phyloP scores from a whole-genome alignment of 2,797 vertebrate species.

The Brachymystax lenok region DNA sequence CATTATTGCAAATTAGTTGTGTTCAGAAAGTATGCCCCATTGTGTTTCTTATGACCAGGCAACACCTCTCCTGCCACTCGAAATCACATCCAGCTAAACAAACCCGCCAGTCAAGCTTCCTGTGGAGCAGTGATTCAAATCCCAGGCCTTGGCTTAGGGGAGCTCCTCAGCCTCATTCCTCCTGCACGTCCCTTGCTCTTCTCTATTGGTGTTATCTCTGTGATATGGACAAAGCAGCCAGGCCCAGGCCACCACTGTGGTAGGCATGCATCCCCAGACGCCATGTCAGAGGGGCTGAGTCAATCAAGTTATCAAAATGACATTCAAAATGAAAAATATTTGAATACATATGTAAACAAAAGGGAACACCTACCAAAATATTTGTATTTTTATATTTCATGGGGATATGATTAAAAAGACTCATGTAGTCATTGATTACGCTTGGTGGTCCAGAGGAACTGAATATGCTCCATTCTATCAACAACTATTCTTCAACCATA shows the following conservation, averaged over 20 bases:
- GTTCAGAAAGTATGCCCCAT: conserved; percentile 78
- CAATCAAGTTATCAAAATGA: background rate
- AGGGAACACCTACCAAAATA: background rate
- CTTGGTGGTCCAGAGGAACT: conserved; percentile 11
- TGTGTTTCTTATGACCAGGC: conserved; percentile 76
- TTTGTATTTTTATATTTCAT: background rate
- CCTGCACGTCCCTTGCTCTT: conserved; percentile 70
- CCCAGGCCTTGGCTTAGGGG: conserved; percentile 77
- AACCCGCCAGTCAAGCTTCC: conserved; percentile 75
- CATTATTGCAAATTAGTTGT: conserved; percentile 80
- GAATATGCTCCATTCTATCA: conserved; percentile 35
- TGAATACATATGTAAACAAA: background rate
- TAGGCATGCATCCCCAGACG: conserved; percentile 7
- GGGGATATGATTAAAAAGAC: background rate
- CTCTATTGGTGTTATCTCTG: conserved; percentile 32
- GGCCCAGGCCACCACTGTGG: background rate
- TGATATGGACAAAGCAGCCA: conserved; percentile 51
- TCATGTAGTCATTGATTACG: background rate
- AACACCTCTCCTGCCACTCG: conserved; percentile 74
- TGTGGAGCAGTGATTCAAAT: conserved; percentile 72
- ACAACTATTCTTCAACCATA: conserved; percentile 29
- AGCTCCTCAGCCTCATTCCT: conserved; percentile 77
- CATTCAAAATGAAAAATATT: background rate
- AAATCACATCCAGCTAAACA: conserved; percentile 84
- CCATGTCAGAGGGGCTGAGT: background rate